Conservation (phyloP, 2,113 vertebrate genomes). For the Hystrix cristata region DNA sequence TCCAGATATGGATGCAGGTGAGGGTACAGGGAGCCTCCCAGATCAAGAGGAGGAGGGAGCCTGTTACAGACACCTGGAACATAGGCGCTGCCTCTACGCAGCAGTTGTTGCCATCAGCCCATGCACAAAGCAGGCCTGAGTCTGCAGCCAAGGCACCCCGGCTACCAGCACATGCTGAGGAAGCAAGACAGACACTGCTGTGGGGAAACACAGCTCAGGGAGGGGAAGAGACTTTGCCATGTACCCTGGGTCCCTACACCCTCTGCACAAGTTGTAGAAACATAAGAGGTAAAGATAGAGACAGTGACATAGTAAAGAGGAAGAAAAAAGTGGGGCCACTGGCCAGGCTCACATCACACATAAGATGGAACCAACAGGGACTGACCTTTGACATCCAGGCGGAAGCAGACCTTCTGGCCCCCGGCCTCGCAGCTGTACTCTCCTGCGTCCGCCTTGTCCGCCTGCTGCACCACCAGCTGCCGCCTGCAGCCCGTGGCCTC, state of each 20-base stretch:
- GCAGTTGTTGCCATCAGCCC: not conserved
- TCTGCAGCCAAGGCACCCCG: not conserved
- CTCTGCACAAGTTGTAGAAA: too few species aligned
- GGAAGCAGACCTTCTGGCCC: constrained; percentile 89
- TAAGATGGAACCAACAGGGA: not conserved
- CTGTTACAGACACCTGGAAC: not conserved
- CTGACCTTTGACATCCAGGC: constrained; percentile 88
- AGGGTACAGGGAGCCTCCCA: not conserved
- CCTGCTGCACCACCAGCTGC: constrained; percentile 89
- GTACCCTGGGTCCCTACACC: too few species aligned
- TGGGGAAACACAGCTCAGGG: not conserved
- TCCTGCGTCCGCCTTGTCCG: constrained; percentile 78
- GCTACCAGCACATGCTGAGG: not conserved
- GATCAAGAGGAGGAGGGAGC: not conserved
- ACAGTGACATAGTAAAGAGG: not conserved
- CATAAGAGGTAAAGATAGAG: not conserved
- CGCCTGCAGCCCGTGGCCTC: constrained; percentile 88
- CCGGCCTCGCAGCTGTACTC: constrained; percentile 90
- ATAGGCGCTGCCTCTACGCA: not conserved
- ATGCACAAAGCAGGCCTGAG: not conserved
- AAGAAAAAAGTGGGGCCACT: not conserved
- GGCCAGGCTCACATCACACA: fast-evolving
- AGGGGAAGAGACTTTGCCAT: not conserved
- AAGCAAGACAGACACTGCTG: not conserved
- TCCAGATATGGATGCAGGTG: not conserved